A percentile compares a stretch with the other conserved stretches of the same genome.
These are phyloP conservation scores for Epinephelus fuscoguttatus DNA, from an alignment of 2,113 vertebrate genomes.

Conservation along the genomic window DNA sequence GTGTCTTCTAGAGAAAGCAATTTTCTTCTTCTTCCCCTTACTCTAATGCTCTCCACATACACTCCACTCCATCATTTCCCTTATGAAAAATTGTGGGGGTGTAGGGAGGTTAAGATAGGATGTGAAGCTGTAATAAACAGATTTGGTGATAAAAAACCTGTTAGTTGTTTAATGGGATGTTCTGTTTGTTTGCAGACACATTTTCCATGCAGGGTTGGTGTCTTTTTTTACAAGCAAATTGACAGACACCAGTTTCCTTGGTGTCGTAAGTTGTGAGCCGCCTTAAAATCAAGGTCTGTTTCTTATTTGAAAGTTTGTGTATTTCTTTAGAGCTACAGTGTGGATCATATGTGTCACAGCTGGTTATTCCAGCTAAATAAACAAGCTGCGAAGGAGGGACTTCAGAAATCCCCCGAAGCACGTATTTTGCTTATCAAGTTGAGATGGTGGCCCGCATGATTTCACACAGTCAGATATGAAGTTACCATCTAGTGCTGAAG, in stretches of 20 bases:
- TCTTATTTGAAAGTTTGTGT: background rate
- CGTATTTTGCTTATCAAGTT: background rate
- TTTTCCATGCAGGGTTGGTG: background rate
- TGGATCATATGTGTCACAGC: conserved; percentile 8
- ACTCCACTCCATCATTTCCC: no score
- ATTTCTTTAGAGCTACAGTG: background rate
- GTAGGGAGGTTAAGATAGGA: background rate
- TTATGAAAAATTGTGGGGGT: no score
- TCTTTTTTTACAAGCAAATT: background rate
- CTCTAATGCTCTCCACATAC: no score
- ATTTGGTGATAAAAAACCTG: background rate
- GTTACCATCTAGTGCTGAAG: background rate
- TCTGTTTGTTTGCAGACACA: background rate
- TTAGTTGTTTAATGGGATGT: background rate
- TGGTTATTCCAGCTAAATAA: conserved; percentile 40
- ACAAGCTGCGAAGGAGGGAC: conserved; percentile 9
- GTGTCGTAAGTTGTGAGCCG: background rate
- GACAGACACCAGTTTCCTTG: background rate
- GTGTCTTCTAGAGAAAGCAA: background rate
- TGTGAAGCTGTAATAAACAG: background rate
- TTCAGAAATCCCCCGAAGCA: conserved; percentile 16
- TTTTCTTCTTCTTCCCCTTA: no score
- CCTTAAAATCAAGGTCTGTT: background rate
- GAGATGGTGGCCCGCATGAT: background rate
- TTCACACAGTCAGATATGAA: background rate